These are phyloP conservation scores for Myxocyprinus asiaticus DNA, from an alignment of 2,113 vertebrate genomes.

Conservation along the genomic window DNA sequence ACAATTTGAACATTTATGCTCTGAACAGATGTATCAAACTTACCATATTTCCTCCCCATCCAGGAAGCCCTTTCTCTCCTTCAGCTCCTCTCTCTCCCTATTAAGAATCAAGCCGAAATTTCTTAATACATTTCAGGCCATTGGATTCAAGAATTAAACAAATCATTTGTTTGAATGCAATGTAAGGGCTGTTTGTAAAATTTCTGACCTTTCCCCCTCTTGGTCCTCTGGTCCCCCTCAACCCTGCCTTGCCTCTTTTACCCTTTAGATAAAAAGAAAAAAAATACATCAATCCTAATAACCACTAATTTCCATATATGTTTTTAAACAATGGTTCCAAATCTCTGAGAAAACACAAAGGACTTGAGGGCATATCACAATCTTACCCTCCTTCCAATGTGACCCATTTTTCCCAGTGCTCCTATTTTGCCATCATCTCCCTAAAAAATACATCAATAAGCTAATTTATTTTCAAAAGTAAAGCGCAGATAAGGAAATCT, in stretches of 20 bases:
- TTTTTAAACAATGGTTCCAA: neutral
- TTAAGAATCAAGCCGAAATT: conserved; percentile 34
- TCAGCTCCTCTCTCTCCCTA: conserved; percentile 76
- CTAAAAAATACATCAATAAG: conserved; percentile 61
- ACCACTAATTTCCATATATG: too few species aligned
- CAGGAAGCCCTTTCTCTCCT: conserved; percentile 71
- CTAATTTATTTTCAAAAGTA: neutral
- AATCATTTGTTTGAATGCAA: neutral
- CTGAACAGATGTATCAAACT: conserved; percentile 55
- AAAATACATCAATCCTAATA: neutral
- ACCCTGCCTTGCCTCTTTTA: conserved; percentile 80
- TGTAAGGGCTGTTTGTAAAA: neutral
- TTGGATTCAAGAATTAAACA: neutral
- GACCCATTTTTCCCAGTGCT: conserved; percentile 68
- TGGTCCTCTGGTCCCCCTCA: conserved; percentile 73
- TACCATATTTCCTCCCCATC: conserved; percentile 80
- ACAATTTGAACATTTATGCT: too few species aligned
- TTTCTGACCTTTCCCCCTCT: conserved; percentile 80
- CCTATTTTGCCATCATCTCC: conserved; percentile 74
- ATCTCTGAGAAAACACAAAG: neutral
- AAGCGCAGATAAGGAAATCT: conserved; percentile 33
- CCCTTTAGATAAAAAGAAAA: conserved; percentile 68
- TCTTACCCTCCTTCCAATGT: conserved; percentile 78
- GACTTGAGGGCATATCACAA: neutral
- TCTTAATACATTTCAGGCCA: neutral